A percentile compares a stretch with the other conserved stretches of the same genome.
These are phyloP conservation scores for Emmelina monodactyla DNA, from an alignment of 2,888 invertebrate species.

Conservation along the genomic window DNA sequence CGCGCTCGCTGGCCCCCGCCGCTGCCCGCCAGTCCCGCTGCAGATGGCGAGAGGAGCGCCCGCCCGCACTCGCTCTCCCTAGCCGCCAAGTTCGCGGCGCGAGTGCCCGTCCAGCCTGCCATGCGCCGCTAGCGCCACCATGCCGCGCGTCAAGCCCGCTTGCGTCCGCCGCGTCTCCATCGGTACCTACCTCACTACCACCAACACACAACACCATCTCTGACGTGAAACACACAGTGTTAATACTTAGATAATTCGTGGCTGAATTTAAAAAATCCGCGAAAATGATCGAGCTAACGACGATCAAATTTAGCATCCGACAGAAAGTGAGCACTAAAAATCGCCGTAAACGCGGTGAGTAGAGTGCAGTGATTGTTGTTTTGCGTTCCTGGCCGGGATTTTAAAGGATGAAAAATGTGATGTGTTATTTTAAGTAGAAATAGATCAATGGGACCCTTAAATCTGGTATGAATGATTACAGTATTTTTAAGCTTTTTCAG, in stretches of 20 bases:
- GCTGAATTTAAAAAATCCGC: conserved; percentile 21
- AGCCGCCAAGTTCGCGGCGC: too few species aligned
- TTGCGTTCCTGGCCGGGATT: too few species aligned
- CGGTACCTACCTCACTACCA: conserved; percentile 43
- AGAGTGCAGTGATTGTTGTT: conserved; percentile 20
- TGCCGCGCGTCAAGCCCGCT: conserved; percentile 64
- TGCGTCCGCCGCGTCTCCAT: conserved; percentile 65
- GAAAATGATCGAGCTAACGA: conserved; percentile 71
- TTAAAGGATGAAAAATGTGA: too few species aligned
- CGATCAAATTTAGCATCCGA: conserved; percentile 70
- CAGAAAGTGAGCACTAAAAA: conserved; percentile 61
- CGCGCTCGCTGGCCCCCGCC: conserved; percentile 47
- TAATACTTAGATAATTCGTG: conserved; percentile 20
- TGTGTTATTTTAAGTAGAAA: too few species aligned
- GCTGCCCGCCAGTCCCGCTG: conserved; percentile 61
- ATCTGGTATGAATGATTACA: too few species aligned
- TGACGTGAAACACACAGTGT: conserved; percentile 36
- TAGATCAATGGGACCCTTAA: too few species aligned
- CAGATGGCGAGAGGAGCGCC: conserved; percentile 63
- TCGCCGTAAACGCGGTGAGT: conserved; percentile 57
- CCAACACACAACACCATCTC: conserved; percentile 24
- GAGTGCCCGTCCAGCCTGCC: conserved; percentile 35
- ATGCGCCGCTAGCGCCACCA: conserved; percentile 52
- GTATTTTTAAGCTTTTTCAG: too few species aligned
- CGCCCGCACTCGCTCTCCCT: conserved; percentile 40